Evolutionary conservation across 1,140 invertebrate species (phyloP).

Genomic region (Phthorimaea operculella): DNA sequence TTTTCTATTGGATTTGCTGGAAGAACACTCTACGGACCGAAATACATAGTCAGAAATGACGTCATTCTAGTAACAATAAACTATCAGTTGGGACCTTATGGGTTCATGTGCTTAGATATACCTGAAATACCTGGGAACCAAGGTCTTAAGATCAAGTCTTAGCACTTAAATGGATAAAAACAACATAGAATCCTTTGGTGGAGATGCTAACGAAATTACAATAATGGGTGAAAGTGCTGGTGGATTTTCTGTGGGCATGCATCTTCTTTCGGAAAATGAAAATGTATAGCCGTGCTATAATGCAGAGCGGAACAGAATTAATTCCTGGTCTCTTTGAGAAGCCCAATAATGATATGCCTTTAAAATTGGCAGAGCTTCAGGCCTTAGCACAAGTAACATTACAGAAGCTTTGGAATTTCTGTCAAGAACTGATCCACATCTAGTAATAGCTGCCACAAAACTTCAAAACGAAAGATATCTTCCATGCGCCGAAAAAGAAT

Average conservation of each 20-base stretch:
- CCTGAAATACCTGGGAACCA: slow-evolving; percentile 74
- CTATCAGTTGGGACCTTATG: slow-evolving; percentile 71
- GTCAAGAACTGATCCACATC: slow-evolving; percentile 9
- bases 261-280: slow-evolving; percentile 18
- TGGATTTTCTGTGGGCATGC: slow-evolving; percentile 37
- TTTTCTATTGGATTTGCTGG: slow-evolving; percentile 65
- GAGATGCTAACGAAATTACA: slow-evolving; percentile 72
- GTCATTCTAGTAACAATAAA: slow-evolving; percentile 71
- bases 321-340: neutral
- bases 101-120: slow-evolving; percentile 74
- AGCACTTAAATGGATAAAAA: slow-evolving; percentile 73
- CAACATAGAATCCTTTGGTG: slow-evolving; percentile 75
- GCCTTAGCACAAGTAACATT: slow-evolving; percentile 10
- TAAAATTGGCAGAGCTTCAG: slow-evolving; percentile 14
- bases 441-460: slow-evolving; percentile 13
- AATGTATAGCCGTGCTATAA: slow-evolving; percentile 13
- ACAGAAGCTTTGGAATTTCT: slow-evolving; percentile 19
- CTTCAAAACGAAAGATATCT: slow-evolving; percentile 7
- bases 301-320: slow-evolving; percentile 17
- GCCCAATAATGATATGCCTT: slow-evolving; percentile 6
- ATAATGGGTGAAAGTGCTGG: slow-evolving; percentile 76
- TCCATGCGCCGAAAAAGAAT: slow-evolving; percentile 17
- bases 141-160: slow-evolving; percentile 75
- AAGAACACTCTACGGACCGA: slow-evolving; percentile 49
- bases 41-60: slow-evolving; percentile 65